Conservation (phyloP, 2,888 invertebrate genomes). For the Brachyopa scutellaris region DNA sequence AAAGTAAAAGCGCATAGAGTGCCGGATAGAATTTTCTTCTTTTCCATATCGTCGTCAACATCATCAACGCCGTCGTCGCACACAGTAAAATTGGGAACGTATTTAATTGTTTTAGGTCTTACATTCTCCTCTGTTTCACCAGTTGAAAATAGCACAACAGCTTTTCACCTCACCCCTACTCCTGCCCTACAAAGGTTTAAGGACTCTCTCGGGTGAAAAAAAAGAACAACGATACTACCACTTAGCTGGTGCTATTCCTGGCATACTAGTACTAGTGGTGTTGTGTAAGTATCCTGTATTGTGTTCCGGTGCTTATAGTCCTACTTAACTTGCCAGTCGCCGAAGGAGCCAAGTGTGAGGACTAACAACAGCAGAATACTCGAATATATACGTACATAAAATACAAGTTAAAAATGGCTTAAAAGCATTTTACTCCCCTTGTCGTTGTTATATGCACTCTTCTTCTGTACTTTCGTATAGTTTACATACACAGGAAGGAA, state of each 20-base stretch:
- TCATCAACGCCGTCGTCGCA: not conserved
- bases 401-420: constrained; percentile 41
- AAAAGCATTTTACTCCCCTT: constrained; percentile 63
- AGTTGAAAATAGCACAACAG: constrained; percentile 52
- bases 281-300: constrained; percentile 58
- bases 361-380: constrained; percentile 15
- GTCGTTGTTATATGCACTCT: constrained; percentile 66
- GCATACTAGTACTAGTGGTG: constrained; percentile 22
- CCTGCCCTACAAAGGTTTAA: not conserved
- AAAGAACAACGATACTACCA: constrained; percentile 62
- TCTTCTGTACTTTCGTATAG: constrained; percentile 33
- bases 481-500: constrained; percentile 61
- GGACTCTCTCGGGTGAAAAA: constrained; percentile 15
- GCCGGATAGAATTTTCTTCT: constrained; percentile 42
- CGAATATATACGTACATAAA: not conserved
- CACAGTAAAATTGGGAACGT: constrained; percentile 52
- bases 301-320: constrained; percentile 66
- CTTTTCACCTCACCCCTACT: constrained; percentile 1
- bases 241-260: constrained; percentile 51
- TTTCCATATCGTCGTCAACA: not conserved
- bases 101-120: constrained; percentile 69
- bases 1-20: constrained; percentile 45
- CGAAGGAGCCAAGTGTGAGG: constrained; percentile 33
- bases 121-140: constrained; percentile 42
- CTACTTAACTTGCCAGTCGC: constrained; percentile 58